Evolutionary conservation across 2,113 vertebrate species (phyloP).

Genomic region (Onychostoma macrolepis): DNA sequence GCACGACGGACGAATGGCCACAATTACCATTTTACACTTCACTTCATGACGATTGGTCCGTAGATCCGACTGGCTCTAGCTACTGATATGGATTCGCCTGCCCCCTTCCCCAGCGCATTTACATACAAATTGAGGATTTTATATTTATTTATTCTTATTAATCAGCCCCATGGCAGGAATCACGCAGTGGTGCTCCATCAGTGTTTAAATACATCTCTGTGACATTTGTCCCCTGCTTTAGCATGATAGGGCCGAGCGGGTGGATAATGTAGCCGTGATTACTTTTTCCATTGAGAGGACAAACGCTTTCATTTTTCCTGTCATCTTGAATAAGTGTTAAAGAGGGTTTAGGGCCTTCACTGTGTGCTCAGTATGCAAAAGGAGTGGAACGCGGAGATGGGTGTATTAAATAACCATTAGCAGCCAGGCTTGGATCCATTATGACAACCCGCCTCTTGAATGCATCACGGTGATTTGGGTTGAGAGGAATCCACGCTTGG

Average conservation of each 20-base stretch:
- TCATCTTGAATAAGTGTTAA: slow-evolving; percentile 91
- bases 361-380: slow-evolving; percentile 80
- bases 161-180: slow-evolving; percentile 88
- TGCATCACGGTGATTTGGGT: slow-evolving; percentile 89
- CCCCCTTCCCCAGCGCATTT: slow-evolving; percentile 74
- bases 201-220: slow-evolving; percentile 94
- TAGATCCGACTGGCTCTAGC: slow-evolving; percentile 81
- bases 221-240: slow-evolving; percentile 93
- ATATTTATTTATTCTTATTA: slow-evolving; percentile 78
- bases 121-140: slow-evolving; percentile 96
- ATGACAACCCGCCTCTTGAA: slow-evolving; percentile 81
- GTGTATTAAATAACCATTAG: slow-evolving; percentile 93
- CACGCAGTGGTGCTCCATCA: slow-evolving; percentile 86
- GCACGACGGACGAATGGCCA: slow-evolving; percentile 77
- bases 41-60: slow-evolving; percentile 87
- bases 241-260: slow-evolving; percentile 88
- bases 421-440: slow-evolving; percentile 81
- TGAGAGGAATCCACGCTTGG: slow-evolving; percentile 78
- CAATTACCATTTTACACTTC: slow-evolving; percentile 90
- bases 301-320: slow-evolving; percentile 97
- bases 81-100: slow-evolving; percentile 78
- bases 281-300: slow-evolving; percentile 93
- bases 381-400: slow-evolving; percentile 89
- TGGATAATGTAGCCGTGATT: slow-evolving; percentile 95
- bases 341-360: slow-evolving; percentile 52